Evolutionary conservation across 1,140 invertebrate genomes (phyloP).

Genomic region (Lamellibrachia luymesi): DNA sequence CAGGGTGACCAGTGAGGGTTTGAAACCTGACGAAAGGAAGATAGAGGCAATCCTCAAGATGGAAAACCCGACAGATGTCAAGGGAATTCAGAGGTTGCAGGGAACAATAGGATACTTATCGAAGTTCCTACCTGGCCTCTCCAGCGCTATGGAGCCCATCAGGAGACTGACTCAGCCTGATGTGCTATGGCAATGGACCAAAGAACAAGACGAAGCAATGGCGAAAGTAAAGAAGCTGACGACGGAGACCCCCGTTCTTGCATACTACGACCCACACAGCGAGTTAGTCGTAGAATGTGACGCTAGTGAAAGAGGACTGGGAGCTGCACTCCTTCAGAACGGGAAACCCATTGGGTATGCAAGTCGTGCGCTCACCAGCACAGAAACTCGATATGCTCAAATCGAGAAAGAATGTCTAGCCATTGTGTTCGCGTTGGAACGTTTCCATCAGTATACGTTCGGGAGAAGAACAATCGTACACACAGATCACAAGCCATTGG

Average conservation of each 20-base stretch:
- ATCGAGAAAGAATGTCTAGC: constrained; percentile 55
- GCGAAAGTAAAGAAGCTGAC: no score
- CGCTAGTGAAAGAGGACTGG: no score
- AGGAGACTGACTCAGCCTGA: constrained; percentile 17
- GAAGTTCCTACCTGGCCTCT: constrained; percentile 25
- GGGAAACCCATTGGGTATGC: constrained; percentile 55
- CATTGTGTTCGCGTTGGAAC: constrained; percentile 55
- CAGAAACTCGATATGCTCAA: constrained; percentile 52
- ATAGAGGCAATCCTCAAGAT: constrained; percentile 18
- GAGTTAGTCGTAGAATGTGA: constrained; percentile 47
- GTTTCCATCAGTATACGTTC: constrained; percentile 53
- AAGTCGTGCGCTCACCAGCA: constrained; percentile 31
- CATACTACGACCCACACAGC: constrained; percentile 47
- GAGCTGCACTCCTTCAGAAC: neutral
- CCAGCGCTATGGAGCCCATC: no score
- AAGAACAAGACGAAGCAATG: no score
- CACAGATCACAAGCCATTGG: constrained; percentile 30
- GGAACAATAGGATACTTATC: constrained; percentile 35
- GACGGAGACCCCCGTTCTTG: constrained; percentile 34
- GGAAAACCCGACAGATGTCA: constrained; percentile 30
- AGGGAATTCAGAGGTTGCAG: neutral
- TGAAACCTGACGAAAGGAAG: constrained; percentile 29
- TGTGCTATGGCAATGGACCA: neutral
- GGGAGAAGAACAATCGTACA: constrained; percentile 37
- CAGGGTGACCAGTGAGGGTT: no score